Base-by-base conservation (phyloP, 53 echinoderm and acorn worm genomes). In the Patiria pectinifera region DNA sequence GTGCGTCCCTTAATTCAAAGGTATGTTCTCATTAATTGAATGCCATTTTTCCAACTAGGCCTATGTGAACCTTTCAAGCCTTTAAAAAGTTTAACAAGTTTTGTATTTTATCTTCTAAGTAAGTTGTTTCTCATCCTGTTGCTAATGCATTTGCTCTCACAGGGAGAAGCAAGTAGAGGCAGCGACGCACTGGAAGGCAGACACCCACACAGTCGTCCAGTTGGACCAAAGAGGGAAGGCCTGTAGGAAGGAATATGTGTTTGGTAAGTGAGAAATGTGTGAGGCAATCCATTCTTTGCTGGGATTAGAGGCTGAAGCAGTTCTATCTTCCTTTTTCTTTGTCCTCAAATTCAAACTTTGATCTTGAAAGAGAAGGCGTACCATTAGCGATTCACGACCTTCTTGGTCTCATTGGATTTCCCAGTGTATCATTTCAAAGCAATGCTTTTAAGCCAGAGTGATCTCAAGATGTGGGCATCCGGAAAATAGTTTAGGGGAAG, bases 1-100 rank as follows among this genome's bases (percentile, higher is more conserved):
- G 93, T 95, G 43, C 88, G 97, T 23, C 97, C 97, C 43, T 92
- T 95, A 46, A 97, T 96, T 43, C 91, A 96, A 77, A 93, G 97
- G 97, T 97, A 91, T 83, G 58, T 83, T 24, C 19, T 85, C 19
- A 71, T 23, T 26, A 4, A 48, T 2, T 19, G 44, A 78, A 78
- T 74, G 61, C 22, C 26, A 75, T 7, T 75, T 23, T 7, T 7
- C 75, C 75, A 22, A 22, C 11, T 75, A 75, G 71, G 21, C 71
- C 53, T 53, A 53, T 53, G 53, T 53, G 53, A 53, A 53, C 53
- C 5, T 71, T 71, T 71, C 16, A 71, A 71, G 11, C 22, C 22
- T 21, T 71, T 71, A 9, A 49, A 49, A 49, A 49, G 6, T 49
- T 49, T 49, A 5, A 6, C 6, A 53, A 53, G 53, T 53, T 76